A percentile compares a stretch with the other conserved stretches of the same genome.
Evolutionary conservation across 1,140 invertebrate genomes (phyloP).

Genomic region (Linepithema humile): DNA sequence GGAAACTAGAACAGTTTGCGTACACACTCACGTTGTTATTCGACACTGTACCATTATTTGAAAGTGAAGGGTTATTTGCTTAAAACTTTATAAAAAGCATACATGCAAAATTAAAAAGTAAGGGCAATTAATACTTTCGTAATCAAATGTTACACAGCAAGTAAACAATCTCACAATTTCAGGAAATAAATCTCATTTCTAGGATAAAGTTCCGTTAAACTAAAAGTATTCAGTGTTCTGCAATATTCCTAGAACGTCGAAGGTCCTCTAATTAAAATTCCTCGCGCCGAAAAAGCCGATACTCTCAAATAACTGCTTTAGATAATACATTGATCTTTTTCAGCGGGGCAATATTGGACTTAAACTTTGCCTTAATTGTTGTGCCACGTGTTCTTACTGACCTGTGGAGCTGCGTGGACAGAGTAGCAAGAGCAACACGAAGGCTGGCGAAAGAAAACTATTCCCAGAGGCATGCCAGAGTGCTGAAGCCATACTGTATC

Average conservation of each 20-base stretch:
- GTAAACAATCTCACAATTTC: not conserved
- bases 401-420: constrained; percentile 87
- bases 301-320: not conserved
- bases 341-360: not conserved
- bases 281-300: too few relatives aligned
- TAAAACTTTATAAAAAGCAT: too few relatives aligned
- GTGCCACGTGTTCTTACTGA: constrained; percentile 69
- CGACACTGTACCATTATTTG: not conserved
- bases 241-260: not conserved
- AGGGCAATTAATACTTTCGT: not conserved
- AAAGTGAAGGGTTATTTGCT: too few relatives aligned
- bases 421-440: constrained; percentile 88
- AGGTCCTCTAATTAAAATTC: not conserved
- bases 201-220: too few relatives aligned
- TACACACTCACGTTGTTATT: not conserved
- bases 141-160: not conserved
- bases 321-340: not conserved
- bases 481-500: constrained; percentile 93
- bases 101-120: not conserved
- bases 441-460: constrained; percentile 86
- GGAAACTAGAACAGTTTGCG: too few relatives aligned
- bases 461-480: constrained; percentile 91
- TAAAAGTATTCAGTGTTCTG: not conserved
- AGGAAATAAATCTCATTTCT: not conserved
- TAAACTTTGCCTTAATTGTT: not conserved